Percentiles rank a stretch among this genome's conserved stretches.
Conservation (phyloP, 2,113 vertebrate species). For the Actenoides hombroni region DNA sequence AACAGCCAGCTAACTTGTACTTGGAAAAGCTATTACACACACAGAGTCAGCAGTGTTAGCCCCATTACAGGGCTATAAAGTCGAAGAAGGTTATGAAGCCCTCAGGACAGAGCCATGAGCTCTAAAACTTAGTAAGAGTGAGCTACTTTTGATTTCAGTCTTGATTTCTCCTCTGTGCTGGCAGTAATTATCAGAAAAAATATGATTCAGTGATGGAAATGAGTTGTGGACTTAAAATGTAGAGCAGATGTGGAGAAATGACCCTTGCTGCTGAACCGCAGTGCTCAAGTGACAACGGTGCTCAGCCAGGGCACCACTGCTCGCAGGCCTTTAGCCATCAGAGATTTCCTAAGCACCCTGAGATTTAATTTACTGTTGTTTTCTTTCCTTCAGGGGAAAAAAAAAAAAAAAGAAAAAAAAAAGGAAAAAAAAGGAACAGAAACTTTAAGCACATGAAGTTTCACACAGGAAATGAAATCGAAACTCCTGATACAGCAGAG, state of each 20-base stretch:
- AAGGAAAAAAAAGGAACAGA: background rate
- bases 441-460: background rate
- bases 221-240: background rate
- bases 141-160: background rate
- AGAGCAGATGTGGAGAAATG: background rate
- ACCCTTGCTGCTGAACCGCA: background rate
- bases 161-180: background rate
- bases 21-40: background rate
- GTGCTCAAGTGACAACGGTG: accelerated
- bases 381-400: background rate
- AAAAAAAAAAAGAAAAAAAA: background rate
- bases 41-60: background rate
- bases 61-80: background rate
- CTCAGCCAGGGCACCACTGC: background rate
- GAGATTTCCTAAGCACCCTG: background rate
- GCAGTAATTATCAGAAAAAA: background rate
- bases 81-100: background rate
- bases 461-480: conserved; percentile 44
- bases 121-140: background rate
- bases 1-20: background rate
- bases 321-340: background rate
- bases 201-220: background rate
- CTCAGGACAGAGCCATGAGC: background rate
- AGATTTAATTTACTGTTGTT: background rate
- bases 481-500: background rate